Base-by-base conservation (phyloP, 1,140 invertebrate species). In the Rhyacophila brunnea region DNA sequence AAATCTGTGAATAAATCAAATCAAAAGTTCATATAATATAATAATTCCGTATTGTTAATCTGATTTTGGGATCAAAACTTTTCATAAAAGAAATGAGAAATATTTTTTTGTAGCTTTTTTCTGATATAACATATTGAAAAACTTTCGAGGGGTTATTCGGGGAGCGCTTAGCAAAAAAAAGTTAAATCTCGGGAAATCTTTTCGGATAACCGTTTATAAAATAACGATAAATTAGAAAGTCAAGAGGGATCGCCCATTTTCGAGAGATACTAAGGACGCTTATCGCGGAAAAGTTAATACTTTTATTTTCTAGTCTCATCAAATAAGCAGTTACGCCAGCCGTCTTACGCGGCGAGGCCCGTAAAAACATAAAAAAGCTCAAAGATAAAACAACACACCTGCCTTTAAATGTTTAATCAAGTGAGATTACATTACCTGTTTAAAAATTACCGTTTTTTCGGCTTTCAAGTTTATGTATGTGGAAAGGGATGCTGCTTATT, bases 391-490 rank as follows among this genome's bases (percentile, higher is more conserved):
- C 59, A 49, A 34, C 43, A 43, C 47, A 18, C 48, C 46, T 23
- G 42, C 38, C 44, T 51, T 57, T 62, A 58, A 61, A 62, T 62
- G 54, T 62, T 62, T 62, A 62, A 62, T 57, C 60, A 50, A 40
- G 47, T 51, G 42, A 53, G 54, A 62, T 58, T 62, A 62, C 60
- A 35, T 47, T 52, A 38, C 46, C 53, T 55, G 59, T 53, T 56
- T 55, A 61, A 61, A 54, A 56, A 61, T 52, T 19, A 52, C 13
- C 34, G 34, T 19, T 62, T 62, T 62, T 48, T 43, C 14, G 42
- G 52, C 47, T 44, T 43, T 35, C 34, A 13, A 35, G 3, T 43
- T 20, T 1, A 28, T 6, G 17, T 45, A 19, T 45, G n/a, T 45
- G 2, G 23, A 20, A 6, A 7, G 42, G n/a, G 20, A 17, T n/a